These are phyloP conservation scores for Plagiodera versicolora DNA, from an alignment of 2,888 invertebrate species.

Conservation along the genomic window DNA sequence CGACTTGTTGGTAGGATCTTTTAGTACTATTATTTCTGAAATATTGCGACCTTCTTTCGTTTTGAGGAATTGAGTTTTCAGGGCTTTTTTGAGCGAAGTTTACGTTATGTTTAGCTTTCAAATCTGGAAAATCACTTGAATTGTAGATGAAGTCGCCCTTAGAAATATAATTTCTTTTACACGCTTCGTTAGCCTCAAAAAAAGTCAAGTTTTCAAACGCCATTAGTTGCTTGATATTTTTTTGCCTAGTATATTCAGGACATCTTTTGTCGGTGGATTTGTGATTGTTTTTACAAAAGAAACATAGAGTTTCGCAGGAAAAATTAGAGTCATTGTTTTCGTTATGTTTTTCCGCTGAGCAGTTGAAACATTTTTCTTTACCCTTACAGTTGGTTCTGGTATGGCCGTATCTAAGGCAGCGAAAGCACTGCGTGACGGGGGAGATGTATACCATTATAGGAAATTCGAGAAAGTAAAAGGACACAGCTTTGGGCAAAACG, in stretches of 20 bases:
- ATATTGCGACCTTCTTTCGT: no score
- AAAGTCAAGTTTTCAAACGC: slow-evolving; percentile 1
- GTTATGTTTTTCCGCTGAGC: neutral
- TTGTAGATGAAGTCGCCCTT: no score
- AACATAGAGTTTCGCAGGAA: neutral
- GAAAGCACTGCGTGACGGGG: neutral
- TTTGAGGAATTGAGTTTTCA: no score
- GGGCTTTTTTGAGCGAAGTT: no score
- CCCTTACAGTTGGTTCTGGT: neutral
- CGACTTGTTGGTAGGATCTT: no score
- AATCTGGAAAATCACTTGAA: neutral
- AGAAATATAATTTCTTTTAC: neutral
- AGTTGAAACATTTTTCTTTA: neutral
- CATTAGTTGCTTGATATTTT: neutral
- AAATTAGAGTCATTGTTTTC: neutral
- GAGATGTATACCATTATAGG: neutral
- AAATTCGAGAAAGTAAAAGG: neutral
- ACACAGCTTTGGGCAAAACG: neutral
- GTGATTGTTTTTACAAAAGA: neutral
- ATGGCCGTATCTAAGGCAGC: neutral
- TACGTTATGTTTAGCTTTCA: no score
- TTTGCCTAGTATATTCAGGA: slow-evolving; percentile 2
- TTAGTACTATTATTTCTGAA: no score
- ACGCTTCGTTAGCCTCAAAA: neutral
- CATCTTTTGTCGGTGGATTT: neutral